Evolutionary conservation across 2,113 vertebrate species (phyloP), one percentile per base, ranked within the genome.

Genomic region (Gadus chalcogrammus): DNA sequence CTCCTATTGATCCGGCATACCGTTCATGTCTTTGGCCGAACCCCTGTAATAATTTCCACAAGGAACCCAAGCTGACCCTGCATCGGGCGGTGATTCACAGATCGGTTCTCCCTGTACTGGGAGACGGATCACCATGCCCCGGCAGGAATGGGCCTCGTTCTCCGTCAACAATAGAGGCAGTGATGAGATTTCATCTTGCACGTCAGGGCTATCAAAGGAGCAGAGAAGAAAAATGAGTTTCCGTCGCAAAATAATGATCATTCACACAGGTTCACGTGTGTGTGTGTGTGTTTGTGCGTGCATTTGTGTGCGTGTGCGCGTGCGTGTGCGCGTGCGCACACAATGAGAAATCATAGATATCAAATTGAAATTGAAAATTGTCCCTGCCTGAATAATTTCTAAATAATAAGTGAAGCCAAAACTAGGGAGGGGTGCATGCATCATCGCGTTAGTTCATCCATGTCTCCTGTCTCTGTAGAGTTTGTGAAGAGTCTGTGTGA

Each of bases 81-180:
- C 15, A 5, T 27, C 15, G 15, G 4, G 22, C 22, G 1, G 61
- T 28, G 16, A 5, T 18, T 65, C 31, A 20, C 48, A 65, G 35
- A 65, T 65, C 38, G 35, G 35, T 42, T n/a, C n/a, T 13, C 28
- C 62, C 3, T 35, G 16, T 15, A 24, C 28, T 7, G 28, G 35
- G 16, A 65, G 16, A 65, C 1, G 8, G 64, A 65, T 17, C 64
- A 65, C 64, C 16, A 35, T 65, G 64, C 64, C 35, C 35, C 64
- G 5, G 8, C 11, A 65, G 64, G 35, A 65, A 65, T 65, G 35
- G 13, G 16, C 48, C 27, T 11, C 16, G 15, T 31, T 42, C 9
- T 53, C 42, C 3, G 48, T 52, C 65, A 20, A 53, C 65, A 66
- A 53, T 66, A 24, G 48, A 24, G 64, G 12, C 5, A 9, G 20